A percentile compares a stretch with the other conserved stretches of the same genome.
These are phyloP conservation scores for Etia nguti DNA, from an alignment of 2,113 vertebrate genomes.

Conservation along the genomic window DNA sequence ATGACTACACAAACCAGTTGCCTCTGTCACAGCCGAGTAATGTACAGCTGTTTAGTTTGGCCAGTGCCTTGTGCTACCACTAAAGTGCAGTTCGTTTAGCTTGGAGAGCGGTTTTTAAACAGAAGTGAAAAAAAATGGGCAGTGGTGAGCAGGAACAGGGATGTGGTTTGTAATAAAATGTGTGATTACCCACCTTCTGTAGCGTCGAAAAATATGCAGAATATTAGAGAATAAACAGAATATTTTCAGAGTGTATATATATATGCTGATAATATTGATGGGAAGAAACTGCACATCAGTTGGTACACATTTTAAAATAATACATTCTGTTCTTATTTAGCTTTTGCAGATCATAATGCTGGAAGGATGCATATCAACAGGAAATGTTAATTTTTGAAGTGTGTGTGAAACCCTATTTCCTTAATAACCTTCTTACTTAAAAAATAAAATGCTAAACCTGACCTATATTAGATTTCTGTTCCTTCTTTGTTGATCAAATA, in stretches of 20 bases:
- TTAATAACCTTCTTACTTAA: neutral
- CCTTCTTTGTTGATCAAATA: neutral
- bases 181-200: neutral
- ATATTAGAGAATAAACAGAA: neutral
- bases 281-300: neutral
- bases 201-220: neutral
- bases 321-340: neutral
- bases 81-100: neutral
- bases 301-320: neutral
- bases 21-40: neutral
- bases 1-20: constrained; percentile 5
- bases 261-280: neutral
- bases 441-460: neutral
- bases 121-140: neutral
- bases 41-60: constrained; percentile 1
- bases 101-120: neutral
- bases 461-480: neutral
- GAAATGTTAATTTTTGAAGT: neutral
- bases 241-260: neutral
- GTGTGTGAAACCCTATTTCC: neutral
- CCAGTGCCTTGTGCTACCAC: neutral
- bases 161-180: neutral
- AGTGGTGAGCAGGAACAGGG: neutral
- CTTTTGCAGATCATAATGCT: neutral
- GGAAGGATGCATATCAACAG: neutral